Base-by-base conservation (phyloP, 2,113 vertebrate species). In the Chrysochloris asiatica region DNA sequence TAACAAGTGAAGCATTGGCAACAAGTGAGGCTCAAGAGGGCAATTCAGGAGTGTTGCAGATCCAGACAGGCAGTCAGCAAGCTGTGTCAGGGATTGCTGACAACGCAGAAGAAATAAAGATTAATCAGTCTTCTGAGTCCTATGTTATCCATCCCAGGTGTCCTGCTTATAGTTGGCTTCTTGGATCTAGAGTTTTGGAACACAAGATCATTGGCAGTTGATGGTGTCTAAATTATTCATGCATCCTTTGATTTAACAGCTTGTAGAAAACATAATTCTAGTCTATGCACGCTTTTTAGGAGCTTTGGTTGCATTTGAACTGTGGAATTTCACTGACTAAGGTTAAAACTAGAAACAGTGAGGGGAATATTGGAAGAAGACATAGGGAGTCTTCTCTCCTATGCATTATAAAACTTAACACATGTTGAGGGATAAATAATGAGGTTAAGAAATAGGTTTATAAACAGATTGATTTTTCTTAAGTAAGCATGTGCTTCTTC, bases 141-240 rank as follows among this genome's bases (percentile, higher is more conserved):
- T 11, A 4, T 43, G 5, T 77, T 54, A 63, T 65, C 56, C 86
- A 8, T 91, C 82, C 47, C 84, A 84, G 69, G 84, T 72, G 50
- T 24, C 75, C 59, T 71, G 82, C 81, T 61, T 56, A 21, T 91
- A 59, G 38, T 6, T 45, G 63, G 63, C 56, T 83, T 22, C n/a
- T 75, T 89, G 47, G 45, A 65, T 56, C 43, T 22, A 69, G 87
- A 92, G 79, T 92, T 93, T 95, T 95, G 91, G 92, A 89, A 90
- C 47, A 43, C 21, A 73, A 38, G 59, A 80, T 84, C 41, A 61
- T 75, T 93, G 91, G 85, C 78, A 83, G 78, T 89, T 92, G 85
- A 78, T 72, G 36, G 65, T 77, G 1, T 54, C 71, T 96, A 88
- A 95, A 92, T 91, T 95, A 95, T 97, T 95, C 91, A 93, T 85